Evolutionary conservation across 1,140 invertebrate species (phyloP).

Genomic region (Kradibia gibbosae): DNA sequence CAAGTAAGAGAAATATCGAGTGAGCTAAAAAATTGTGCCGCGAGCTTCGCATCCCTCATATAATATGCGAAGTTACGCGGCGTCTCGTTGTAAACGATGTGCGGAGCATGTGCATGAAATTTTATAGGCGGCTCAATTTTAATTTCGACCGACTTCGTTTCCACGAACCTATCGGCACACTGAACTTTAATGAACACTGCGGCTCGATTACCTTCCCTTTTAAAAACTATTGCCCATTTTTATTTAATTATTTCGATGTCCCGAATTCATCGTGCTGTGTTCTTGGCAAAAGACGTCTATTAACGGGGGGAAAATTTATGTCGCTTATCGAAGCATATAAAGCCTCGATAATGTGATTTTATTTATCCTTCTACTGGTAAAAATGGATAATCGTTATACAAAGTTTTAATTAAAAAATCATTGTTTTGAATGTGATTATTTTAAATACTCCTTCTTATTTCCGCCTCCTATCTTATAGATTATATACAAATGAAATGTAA

Average conservation of each 20-base stretch:
- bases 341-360: too few relatives aligned
- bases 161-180: neutral
- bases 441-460: too few relatives aligned
- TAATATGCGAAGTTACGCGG: neutral
- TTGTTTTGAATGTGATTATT: too few relatives aligned
- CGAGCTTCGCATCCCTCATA: neutral
- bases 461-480: too few relatives aligned
- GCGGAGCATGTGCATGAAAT: neutral
- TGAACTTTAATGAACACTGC: neutral
- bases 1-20: conserved; percentile 1
- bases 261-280: too few relatives aligned
- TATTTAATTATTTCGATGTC: neutral
- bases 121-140: neutral
- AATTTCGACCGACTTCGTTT: neutral
- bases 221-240: neutral
- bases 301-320: neutral
- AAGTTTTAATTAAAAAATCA: too few relatives aligned
- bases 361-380: too few relatives aligned
- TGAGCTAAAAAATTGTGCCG: conserved; percentile 14
- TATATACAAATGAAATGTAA: too few relatives aligned
- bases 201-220: neutral
- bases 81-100: neutral
- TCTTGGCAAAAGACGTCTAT: neutral
- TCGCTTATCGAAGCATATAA: neutral
- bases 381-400: too few relatives aligned